Evolutionary conservation across 2,797 vertebrate genomes (phyloP), one percentile per base, ranked within the genome.

Genomic region (Cyclopterus lumpus): DNA sequence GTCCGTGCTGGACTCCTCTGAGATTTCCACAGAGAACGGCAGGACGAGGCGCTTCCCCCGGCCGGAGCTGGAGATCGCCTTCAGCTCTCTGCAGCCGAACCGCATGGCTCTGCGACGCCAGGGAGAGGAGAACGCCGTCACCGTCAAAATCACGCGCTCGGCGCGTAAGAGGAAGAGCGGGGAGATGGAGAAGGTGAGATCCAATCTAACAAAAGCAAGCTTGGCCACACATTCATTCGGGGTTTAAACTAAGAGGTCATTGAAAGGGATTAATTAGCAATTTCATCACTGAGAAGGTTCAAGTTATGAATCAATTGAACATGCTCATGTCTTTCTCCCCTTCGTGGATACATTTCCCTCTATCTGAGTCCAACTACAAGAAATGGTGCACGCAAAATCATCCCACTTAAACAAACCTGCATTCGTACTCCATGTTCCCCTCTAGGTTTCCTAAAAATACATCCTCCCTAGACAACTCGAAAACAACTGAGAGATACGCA

Each of bases 31-130:
- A 5, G 97, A 98, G 71, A 94, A 93, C 57, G 96, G 94, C 32
- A 91, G 90, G 81, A 88, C 58, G 0, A 96, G 96, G 76, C 95
- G 97, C 44, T 99, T 99, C 90, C 97, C 97, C 5, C 95, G 94
- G 65, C 96, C 97, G 0, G 96, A 99, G 89, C 83, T 98, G 92
- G 97, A 99, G 93, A 99, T 99, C 87, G 96, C 97, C 1, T 98
- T 99, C 93, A 96, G 97, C 58, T 95, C 97, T 12, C 91, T 98
- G 81, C 95, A 93, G 68, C 98, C 97, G 1, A 96, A 97, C 90
- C 96, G 94, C 82, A 86, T 99, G 89, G 95, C 95, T n/a, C 94
- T 99, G 66, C 96, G 95, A 5, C 95, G 95, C 15, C 94, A 94
- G 64, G 96, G 96, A 2, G 95, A 95, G 32, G 30, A 91, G 32